These are phyloP conservation scores for Piprites chloris DNA, from an alignment of 2,113 vertebrate species.

Conservation along the genomic window DNA sequence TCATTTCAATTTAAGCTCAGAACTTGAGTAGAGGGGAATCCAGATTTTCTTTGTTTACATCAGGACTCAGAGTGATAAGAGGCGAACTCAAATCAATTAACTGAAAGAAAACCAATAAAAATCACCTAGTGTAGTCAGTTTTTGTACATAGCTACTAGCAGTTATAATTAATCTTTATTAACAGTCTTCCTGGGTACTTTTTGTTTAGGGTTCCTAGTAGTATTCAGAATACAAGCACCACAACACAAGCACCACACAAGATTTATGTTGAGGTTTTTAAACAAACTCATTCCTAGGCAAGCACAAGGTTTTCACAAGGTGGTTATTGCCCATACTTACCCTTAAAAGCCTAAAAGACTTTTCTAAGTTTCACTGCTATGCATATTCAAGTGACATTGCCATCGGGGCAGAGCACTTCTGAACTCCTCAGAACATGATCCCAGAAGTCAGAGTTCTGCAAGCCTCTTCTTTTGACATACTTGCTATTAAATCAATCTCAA, in stretches of 20 bases:
- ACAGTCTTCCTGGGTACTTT: background rate
- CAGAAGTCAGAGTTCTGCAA: background rate
- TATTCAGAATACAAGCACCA: background rate
- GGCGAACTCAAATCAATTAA: constrained; percentile 78
- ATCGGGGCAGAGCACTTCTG: background rate
- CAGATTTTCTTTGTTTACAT: constrained; percentile 74
- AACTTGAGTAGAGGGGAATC: constrained; percentile 76
- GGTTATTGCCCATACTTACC: background rate
- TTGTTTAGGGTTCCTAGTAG: background rate
- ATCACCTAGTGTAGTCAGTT: background rate
- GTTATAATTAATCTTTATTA: background rate
- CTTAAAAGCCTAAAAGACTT: background rate
- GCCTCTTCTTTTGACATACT: background rate
- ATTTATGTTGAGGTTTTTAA: background rate
- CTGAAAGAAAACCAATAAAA: constrained; percentile 47
- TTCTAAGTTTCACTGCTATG: background rate
- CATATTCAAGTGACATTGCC: background rate
- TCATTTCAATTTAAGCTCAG: constrained; percentile 24
- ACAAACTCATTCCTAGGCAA: background rate
- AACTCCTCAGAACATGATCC: background rate
- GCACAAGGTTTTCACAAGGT: background rate
- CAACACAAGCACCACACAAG: background rate
- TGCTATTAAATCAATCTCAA: background rate
- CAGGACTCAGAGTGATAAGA: constrained; percentile 75
- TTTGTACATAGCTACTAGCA: background rate